Evolutionary conservation across 2,113 vertebrate genomes (phyloP).

Genomic region (Psilopogon haemacephalus): DNA sequence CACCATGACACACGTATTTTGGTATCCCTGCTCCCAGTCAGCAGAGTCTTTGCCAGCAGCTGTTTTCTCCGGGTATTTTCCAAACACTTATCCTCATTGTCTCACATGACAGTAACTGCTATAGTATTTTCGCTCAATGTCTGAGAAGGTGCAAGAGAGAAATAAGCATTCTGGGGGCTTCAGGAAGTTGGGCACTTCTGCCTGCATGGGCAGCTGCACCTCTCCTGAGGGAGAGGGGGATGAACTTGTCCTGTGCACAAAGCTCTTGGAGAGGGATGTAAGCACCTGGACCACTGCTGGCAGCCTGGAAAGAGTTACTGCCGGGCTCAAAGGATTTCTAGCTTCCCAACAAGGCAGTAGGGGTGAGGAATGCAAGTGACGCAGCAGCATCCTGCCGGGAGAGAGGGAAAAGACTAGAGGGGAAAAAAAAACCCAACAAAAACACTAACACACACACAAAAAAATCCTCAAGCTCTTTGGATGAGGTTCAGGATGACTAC

Average conservation of each 20-base stretch:
- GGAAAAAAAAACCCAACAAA: no score
- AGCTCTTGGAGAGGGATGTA: neutral
- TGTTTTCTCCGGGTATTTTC: neutral
- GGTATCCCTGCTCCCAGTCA: neutral
- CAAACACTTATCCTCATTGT: neutral
- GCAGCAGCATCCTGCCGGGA: constrained; percentile 41
- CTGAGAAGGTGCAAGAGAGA: neutral
- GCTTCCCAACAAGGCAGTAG: neutral
- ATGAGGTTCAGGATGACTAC: constrained; percentile 62
- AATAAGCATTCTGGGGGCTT: neutral
- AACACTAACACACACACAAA: neutral
- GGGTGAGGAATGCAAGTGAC: constrained; percentile 61
- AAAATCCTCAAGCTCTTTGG: constrained; percentile 13
- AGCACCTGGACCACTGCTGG: neutral
- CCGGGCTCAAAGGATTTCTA: neutral
- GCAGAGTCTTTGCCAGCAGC: neutral
- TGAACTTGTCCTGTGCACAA: neutral
- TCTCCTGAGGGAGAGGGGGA: neutral
- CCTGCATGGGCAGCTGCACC: neutral
- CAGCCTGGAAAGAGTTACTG: constrained; percentile 50
- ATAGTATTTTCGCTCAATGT: neutral
- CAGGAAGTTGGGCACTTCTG: neutral
- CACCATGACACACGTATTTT: neutral
- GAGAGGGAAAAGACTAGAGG: neutral
- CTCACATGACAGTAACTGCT: neutral